phyloP scores from a whole-genome alignment of 2,113 vertebrate species.

The Lophura nycthemera region DNA sequence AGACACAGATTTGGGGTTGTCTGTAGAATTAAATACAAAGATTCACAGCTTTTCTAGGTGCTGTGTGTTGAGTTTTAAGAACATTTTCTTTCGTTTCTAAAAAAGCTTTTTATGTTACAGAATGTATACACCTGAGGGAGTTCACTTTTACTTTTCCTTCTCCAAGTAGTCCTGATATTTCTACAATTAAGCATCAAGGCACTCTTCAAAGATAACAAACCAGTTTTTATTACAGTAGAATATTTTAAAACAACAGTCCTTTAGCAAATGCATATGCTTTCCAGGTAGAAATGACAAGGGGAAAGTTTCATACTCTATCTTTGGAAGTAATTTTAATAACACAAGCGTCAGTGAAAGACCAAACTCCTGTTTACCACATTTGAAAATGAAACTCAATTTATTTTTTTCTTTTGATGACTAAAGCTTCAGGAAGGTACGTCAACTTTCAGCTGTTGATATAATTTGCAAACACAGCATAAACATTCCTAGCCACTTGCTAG shows the following conservation, averaged over 20 bases:
- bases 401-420: not conserved
- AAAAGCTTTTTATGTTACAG: not conserved
- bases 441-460: not conserved
- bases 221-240: not conserved
- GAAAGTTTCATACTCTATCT: not conserved
- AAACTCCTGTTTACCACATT: not conserved
- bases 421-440: not conserved
- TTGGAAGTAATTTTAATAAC: not conserved
- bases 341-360: not conserved
- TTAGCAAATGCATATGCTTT: not conserved
- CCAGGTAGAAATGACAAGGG: not conserved
- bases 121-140: not conserved
- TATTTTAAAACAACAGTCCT: not conserved
- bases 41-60: not conserved
- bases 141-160: not conserved
- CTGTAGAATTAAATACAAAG: not conserved
- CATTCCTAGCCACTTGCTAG: not conserved
- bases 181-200: not conserved
- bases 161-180: not conserved
- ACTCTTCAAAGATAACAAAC: not conserved
- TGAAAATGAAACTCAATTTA: not conserved
- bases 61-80: not conserved
- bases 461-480: not conserved
- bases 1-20: not conserved
- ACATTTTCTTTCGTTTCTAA: not conserved